These are phyloP conservation scores for Cyprinodon tularosa DNA, from an alignment of 2,113 vertebrate species.

Conservation along the genomic window DNA sequence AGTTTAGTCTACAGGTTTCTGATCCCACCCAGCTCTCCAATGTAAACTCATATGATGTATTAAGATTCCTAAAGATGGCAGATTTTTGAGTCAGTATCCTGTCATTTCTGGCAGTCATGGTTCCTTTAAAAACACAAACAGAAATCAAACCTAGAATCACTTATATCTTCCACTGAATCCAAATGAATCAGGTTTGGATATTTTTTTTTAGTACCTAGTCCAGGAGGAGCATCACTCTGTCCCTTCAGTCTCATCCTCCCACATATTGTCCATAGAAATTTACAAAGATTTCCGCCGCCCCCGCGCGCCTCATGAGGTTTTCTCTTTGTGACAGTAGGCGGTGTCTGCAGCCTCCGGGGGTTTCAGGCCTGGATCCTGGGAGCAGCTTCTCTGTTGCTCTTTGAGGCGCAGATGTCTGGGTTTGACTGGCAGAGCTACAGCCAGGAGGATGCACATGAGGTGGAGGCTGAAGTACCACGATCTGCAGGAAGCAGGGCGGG, in stretches of 20 bases:
- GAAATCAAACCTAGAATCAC: not conserved
- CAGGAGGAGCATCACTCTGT: conserved; percentile 6
- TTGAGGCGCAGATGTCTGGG: conserved; percentile 81
- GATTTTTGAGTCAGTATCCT: not conserved
- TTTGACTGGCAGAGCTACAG: conserved; percentile 85
- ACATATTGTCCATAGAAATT: conserved; percentile 37
- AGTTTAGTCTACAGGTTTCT: conserved; percentile 12
- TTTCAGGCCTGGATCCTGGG: conserved; percentile 50
- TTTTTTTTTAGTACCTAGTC: conserved; percentile 1
- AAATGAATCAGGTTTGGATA: conserved; percentile 26
- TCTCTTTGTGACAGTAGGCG: conserved; percentile 41
- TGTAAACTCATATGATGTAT: conserved; percentile 13
- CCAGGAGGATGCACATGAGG: conserved; percentile 83
- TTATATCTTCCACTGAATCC: not conserved
- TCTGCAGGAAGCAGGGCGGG: conserved; percentile 62
- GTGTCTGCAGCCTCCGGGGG: conserved; percentile 23
- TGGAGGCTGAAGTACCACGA: conserved; percentile 92
- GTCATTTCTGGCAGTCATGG: conserved; percentile 14
- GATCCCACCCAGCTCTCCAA: conserved; percentile 18
- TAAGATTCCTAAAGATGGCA: not conserved
- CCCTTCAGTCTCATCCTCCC: conserved; percentile 17
- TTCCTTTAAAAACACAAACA: conserved; percentile 7
- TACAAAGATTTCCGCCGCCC: not conserved
- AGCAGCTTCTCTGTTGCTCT: conserved; percentile 57
- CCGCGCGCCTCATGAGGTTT: conserved; percentile 43